Conservation (phyloP, 2,113 vertebrate species). For the Anhinga rufa region DNA sequence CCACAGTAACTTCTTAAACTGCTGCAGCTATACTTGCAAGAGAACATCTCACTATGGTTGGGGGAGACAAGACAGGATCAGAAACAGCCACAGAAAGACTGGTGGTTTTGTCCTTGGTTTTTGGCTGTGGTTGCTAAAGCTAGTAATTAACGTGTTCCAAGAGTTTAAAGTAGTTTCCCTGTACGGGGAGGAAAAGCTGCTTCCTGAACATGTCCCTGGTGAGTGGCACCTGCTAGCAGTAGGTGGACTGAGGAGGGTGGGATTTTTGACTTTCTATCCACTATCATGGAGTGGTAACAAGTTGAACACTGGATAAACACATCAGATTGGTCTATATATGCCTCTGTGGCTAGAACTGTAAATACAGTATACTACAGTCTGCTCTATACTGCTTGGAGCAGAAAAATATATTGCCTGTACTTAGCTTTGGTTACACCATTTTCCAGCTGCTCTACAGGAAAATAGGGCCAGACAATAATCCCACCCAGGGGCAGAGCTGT, state of each 20-base stretch:
- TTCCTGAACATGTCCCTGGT: background rate
- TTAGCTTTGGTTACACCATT: background rate
- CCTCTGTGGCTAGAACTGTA: background rate
- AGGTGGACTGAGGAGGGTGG: background rate
- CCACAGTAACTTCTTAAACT: background rate
- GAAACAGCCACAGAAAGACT: background rate
- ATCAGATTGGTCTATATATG: background rate
- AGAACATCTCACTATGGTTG: background rate
- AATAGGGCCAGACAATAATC: background rate
- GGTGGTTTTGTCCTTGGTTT: background rate
- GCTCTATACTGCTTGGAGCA: background rate
- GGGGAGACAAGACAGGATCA: background rate
- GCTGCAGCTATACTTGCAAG: background rate
- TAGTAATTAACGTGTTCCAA: background rate
- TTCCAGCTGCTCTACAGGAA: background rate
- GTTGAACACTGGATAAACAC: background rate
- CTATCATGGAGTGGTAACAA: background rate
- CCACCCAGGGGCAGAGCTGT: background rate
- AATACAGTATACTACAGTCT: background rate
- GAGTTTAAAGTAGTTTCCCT: background rate
- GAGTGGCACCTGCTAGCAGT: background rate
- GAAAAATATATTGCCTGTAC: background rate
- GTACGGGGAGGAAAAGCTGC: background rate
- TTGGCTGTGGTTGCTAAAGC: background rate
- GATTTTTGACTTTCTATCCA: background rate